Evolutionary conservation across 2,888 invertebrate genomes (phyloP).

Genomic region (Abscondita cerata): DNA sequence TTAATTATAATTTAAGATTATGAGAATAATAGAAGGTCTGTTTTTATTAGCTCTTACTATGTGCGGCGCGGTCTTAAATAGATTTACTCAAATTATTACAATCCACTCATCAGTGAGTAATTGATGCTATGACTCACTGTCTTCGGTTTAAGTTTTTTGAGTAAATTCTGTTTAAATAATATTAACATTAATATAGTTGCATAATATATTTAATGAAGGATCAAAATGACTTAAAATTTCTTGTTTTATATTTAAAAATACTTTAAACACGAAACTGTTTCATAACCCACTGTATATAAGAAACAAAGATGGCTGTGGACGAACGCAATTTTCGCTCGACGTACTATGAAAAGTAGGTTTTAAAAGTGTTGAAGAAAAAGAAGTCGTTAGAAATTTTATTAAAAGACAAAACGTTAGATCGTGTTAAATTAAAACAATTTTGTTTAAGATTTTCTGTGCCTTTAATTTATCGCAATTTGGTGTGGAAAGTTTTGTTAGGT

Average conservation of each 20-base stretch:
- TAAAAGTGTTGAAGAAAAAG: slow-evolving; percentile 87
- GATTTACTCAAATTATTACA: too few relatives aligned
- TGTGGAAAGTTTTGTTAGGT: slow-evolving; percentile 90
- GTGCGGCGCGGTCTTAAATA: too few relatives aligned
- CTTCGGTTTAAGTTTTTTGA: too few relatives aligned
- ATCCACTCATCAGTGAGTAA: too few relatives aligned
- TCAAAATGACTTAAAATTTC: too few relatives aligned
- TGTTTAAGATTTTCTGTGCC: slow-evolving; percentile 86
- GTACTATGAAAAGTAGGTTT: slow-evolving; percentile 89
- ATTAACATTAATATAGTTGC: too few relatives aligned
- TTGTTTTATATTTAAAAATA: not conserved
- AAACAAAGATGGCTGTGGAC: slow-evolving; percentile 64
- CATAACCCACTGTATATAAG: not conserved
- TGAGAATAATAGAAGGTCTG: too few relatives aligned
- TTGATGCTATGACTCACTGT: too few relatives aligned
- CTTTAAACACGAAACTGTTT: not conserved
- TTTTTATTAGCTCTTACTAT: too few relatives aligned
- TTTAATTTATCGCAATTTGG: slow-evolving; percentile 75
- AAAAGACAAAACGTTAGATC: slow-evolving; percentile 84
- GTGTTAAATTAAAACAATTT: slow-evolving; percentile 82
- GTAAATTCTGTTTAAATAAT: too few relatives aligned
- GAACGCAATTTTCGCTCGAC: slow-evolving; percentile 83
- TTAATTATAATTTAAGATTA: too few relatives aligned
- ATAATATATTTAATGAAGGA: too few relatives aligned
- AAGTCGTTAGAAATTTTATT: slow-evolving; percentile 88